Percentiles rank a stretch among this genome's conserved stretches.
Evolutionary conservation across 1,140 invertebrate species (phyloP).

Genomic region (Sycophaga agraensis): DNA sequence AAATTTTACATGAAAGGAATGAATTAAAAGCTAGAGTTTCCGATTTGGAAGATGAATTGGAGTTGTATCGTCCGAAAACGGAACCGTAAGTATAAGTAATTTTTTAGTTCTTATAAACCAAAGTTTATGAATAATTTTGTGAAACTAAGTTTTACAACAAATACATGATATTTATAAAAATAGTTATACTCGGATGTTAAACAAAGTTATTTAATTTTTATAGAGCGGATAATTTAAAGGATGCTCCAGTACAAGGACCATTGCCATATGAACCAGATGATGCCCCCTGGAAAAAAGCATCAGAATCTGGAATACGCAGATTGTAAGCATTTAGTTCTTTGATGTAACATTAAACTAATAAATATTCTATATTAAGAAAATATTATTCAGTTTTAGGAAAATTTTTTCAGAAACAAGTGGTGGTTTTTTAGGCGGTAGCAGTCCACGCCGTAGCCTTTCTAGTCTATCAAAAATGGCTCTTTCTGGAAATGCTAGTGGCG

Average conservation of each 20-base stretch:
- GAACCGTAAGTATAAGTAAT: not conserved
- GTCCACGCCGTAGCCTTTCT: constrained; percentile 70
- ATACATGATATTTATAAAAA: too few relatives aligned
- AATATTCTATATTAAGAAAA: not conserved
- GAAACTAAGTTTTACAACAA: not conserved
- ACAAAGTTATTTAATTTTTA: too few relatives aligned
- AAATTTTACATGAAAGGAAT: constrained; percentile 86
- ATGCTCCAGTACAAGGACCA: constrained; percentile 91
- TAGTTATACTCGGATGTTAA: not conserved
- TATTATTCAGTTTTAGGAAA: constrained; percentile 66
- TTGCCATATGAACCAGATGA: constrained; percentile 94
- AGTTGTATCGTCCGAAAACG: constrained; percentile 68
- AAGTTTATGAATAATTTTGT: not conserved
- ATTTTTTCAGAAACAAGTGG: constrained; percentile 68
- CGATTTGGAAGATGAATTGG: constrained; percentile 85
- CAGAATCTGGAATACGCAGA: constrained; percentile 86
- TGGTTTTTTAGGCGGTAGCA: constrained; percentile 62
- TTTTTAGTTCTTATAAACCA: not conserved
- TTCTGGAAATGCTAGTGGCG: constrained; percentile 58
- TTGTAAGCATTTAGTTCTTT: constrained; percentile 72
- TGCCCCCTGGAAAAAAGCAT: constrained; percentile 83
- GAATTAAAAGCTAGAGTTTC: constrained; percentile 83
- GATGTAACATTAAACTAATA: not conserved
- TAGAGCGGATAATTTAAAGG: constrained; percentile 66
- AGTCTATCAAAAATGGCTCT: constrained; percentile 72